Conservation (phyloP, 2,113 vertebrate genomes). For the Guaruba guarouba region DNA sequence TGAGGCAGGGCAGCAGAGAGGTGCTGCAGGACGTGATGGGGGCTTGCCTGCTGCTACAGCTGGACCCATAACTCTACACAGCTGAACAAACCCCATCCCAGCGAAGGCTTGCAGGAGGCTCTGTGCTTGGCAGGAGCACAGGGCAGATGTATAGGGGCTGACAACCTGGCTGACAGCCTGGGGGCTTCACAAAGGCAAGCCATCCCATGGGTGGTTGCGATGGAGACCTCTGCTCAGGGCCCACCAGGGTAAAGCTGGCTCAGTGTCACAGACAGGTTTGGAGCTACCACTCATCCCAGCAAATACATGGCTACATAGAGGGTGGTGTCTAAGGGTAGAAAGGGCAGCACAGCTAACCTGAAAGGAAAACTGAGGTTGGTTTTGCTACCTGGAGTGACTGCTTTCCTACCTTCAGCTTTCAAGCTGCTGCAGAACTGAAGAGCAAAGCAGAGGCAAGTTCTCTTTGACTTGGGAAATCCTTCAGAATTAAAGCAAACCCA, state of each 20-base stretch:
- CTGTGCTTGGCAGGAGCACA: not conserved
- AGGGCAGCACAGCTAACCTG: not conserved
- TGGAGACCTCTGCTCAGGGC: not conserved
- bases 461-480: constrained; percentile 21
- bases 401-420: not conserved
- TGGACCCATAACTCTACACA: not conserved
- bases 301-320: not conserved
- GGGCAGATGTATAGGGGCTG: not conserved
- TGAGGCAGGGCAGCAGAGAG: not conserved
- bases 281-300: not conserved
- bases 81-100: not conserved
- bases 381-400: not conserved
- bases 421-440: not conserved
- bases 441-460: constrained; percentile 24
- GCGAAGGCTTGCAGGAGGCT: not conserved
- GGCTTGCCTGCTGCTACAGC: not conserved
- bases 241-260: not conserved
- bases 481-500: constrained; percentile 21
- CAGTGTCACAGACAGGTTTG: not conserved
- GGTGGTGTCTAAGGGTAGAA: not conserved
- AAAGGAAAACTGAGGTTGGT: not conserved
- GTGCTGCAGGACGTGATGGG: not conserved
- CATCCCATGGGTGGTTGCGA: not conserved
- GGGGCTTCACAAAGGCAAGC: not conserved
- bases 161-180: not conserved